Evolutionary conservation across 2,797 vertebrate genomes (phyloP).

Genomic region (Gymnoscopelus braueri): DNA sequence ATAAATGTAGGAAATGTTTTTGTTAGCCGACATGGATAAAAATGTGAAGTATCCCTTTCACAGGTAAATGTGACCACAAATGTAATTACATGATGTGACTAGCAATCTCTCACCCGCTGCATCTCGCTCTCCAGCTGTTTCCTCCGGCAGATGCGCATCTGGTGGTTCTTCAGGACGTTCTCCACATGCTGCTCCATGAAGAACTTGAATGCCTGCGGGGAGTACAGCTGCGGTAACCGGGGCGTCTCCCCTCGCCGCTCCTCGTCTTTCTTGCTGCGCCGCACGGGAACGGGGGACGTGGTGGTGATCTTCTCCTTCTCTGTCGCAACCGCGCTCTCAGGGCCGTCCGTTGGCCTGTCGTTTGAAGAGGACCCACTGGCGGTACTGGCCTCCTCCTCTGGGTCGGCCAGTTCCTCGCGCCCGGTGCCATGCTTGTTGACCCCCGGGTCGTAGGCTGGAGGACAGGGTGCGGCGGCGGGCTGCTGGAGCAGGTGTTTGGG

Average conservation of each 20-base stretch:
- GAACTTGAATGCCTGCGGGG: constrained; percentile 98
- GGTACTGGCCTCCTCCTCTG: constrained; percentile 75
- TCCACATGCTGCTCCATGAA: constrained; percentile 99
- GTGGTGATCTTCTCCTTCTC: constrained; percentile 98
- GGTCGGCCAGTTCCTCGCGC: constrained; percentile 86
- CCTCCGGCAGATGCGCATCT: constrained; percentile 91
- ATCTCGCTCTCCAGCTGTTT: constrained; percentile 98
- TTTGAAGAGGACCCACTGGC: constrained; percentile 34
- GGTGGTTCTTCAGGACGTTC: constrained; percentile 97
- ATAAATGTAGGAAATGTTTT: too few relatives aligned
- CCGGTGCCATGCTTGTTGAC: constrained; percentile 73
- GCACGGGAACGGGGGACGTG: constrained; percentile 94
- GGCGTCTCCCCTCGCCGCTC: constrained; percentile 89
- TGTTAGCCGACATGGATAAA: too few relatives aligned
- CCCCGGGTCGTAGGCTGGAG: constrained; percentile 80
- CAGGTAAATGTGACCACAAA: too few relatives aligned
- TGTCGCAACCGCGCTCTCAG: constrained; percentile 60
- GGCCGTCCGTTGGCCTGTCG: constrained; percentile 63
- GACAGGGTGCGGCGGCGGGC: constrained; percentile 64
- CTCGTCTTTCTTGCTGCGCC: constrained; percentile 93
- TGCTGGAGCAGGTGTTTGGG: constrained; percentile 93
- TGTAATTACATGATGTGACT: neutral
- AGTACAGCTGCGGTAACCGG: constrained; percentile 92
- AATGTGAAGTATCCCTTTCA: too few relatives aligned
- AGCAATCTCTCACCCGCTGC: constrained; percentile 89